Evolutionary conservation across 2,797 vertebrate species (phyloP).

Genomic region (Propithecus deckenii): DNA sequence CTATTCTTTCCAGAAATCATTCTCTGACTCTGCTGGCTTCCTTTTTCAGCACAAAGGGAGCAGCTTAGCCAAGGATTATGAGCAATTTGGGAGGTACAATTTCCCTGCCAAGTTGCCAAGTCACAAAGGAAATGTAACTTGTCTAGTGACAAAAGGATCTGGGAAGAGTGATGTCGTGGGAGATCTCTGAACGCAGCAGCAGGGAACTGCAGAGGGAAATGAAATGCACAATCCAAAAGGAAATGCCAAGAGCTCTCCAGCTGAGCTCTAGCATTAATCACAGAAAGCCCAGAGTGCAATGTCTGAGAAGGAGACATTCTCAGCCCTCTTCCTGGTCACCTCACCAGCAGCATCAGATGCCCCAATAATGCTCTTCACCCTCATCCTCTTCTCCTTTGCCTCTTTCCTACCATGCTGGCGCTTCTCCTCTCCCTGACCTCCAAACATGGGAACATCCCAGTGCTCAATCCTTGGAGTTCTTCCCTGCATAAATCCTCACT

Average conservation of each 20-base stretch:
- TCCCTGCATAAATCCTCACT: neutral
- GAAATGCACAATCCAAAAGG: neutral
- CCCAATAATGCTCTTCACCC: fast-evolving
- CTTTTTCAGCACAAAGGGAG: neutral
- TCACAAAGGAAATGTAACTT: slow-evolving; percentile 47
- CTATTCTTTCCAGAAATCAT: neutral
- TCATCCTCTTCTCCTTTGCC: fast-evolving
- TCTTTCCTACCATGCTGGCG: neutral
- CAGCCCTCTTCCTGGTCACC: neutral
- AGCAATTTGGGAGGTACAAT: neutral
- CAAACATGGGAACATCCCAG: neutral
- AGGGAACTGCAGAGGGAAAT: neutral
- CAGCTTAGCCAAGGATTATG: neutral
- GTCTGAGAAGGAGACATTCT: too few species aligned
- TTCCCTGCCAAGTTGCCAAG: slow-evolving; percentile 18
- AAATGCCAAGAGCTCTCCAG: neutral
- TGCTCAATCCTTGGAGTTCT: neutral
- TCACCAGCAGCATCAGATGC: neutral
- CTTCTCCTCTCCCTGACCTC: neutral
- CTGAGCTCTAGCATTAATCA: neutral
- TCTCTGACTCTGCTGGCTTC: neutral
- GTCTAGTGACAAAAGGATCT: neutral
- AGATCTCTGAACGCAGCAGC: neutral
- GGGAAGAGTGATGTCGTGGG: neutral
- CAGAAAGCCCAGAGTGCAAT: neutral